Conservation (phyloP, 2,113 vertebrate species). For the Zeus faber region DNA sequence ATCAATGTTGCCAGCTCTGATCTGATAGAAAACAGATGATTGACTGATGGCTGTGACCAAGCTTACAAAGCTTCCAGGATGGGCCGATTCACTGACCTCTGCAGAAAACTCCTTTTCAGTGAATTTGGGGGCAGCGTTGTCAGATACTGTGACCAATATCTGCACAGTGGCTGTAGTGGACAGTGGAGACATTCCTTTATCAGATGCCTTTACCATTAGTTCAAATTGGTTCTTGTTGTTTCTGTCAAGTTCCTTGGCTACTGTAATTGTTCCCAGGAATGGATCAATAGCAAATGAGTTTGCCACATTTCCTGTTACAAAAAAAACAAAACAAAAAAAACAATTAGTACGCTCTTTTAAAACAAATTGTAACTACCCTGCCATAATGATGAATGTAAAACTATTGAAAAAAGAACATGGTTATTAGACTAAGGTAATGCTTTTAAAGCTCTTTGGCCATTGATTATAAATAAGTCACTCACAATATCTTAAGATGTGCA, state of each 20-base stretch:
- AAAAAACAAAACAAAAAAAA: slow-evolving; percentile 29
- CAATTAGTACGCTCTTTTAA: slow-evolving; percentile 6
- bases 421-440: background rate
- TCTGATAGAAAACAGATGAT: slow-evolving; percentile 92
- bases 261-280: slow-evolving; percentile 85
- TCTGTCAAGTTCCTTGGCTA: slow-evolving; percentile 89
- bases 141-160: slow-evolving; percentile 86
- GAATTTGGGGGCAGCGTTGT: slow-evolving; percentile 92
- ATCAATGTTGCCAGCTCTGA: slow-evolving; percentile 86
- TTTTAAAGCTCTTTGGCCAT: background rate
- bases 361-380: background rate
- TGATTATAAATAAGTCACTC: slow-evolving; percentile 7
- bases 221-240: slow-evolving; percentile 84
- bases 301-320: slow-evolving; percentile 86
- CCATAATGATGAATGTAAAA: background rate
- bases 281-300: slow-evolving; percentile 91
- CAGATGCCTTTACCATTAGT: slow-evolving; percentile 86
- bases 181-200: slow-evolving; percentile 82
- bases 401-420: background rate
- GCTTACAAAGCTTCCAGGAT: slow-evolving; percentile 83
- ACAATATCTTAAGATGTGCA: background rate
- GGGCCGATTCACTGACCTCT: slow-evolving; percentile 85
- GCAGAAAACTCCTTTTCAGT: slow-evolving; percentile 83
- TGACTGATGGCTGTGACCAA: slow-evolving; percentile 86
- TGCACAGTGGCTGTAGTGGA: slow-evolving; percentile 82